phyloP scores from a whole-genome alignment of 2,888 invertebrate genomes.

The Morpho achilles region DNA sequence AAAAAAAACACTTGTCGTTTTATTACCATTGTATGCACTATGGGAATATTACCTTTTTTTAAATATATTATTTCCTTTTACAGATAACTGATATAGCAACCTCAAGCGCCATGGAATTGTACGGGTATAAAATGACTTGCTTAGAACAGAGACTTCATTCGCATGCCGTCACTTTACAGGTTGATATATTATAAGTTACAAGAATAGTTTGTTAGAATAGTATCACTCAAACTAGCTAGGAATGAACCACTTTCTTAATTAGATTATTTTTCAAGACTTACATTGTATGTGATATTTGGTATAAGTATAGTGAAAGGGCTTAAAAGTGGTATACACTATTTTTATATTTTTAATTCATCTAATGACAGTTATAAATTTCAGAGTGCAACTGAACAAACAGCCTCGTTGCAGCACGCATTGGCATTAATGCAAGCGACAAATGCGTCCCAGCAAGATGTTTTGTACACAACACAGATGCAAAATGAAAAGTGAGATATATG shows the following conservation, averaged over 20 bases:
- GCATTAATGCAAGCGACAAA: slow-evolving; percentile 70
- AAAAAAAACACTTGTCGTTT: neutral
- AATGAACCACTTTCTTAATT: no score
- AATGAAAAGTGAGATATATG: slow-evolving; percentile 57
- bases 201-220: no score
- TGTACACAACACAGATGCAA: slow-evolving; percentile 69
- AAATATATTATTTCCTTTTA: neutral
- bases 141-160: slow-evolving; percentile 68
- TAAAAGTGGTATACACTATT: no score
- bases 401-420: slow-evolving; percentile 67
- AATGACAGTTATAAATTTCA: slow-evolving; percentile 28
- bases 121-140: slow-evolving; percentile 83
- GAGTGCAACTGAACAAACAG: slow-evolving; percentile 74
- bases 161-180: slow-evolving; percentile 65
- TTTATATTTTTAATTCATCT: neutral
- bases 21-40: no score
- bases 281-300: no score
- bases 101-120: slow-evolving; percentile 85
- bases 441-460: slow-evolving; percentile 65
- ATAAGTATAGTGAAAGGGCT: no score
- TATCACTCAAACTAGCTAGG: no score
- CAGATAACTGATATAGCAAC: slow-evolving; percentile 79
- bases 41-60: no score
- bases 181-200: slow-evolving; percentile 20
- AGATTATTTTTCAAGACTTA: no score